A percentile compares a stretch with the other conserved stretches of the same genome.
Evolutionary conservation across 2,888 invertebrate species (phyloP).

Genomic region (Brachypalpus laphriformis): DNA sequence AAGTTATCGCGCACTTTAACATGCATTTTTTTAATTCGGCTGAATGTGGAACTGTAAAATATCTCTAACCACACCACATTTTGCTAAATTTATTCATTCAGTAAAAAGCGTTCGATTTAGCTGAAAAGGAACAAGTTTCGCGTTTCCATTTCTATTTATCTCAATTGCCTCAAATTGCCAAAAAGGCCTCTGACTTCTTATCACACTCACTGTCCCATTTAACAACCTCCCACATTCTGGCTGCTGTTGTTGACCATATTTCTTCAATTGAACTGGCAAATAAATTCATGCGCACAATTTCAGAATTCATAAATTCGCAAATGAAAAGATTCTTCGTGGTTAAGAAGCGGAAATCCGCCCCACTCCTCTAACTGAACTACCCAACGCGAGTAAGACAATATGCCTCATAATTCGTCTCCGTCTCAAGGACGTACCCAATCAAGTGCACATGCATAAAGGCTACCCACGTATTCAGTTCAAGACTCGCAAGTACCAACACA

Average conservation of each 20-base stretch:
- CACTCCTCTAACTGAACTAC: slow-evolving; percentile 7
- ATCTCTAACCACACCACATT: too few species aligned
- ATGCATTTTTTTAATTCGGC: too few species aligned
- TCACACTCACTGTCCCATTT: neutral
- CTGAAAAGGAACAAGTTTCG: too few species aligned
- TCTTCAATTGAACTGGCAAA: slow-evolving; percentile 14
- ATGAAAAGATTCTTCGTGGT: slow-evolving; percentile 11
- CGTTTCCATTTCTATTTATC: too few species aligned
- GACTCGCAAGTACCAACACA: slow-evolving; percentile 16
- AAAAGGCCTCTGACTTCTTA: neutral
- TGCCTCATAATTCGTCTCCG: slow-evolving; percentile 65
- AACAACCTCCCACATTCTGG: neutral
- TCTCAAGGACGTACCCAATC: slow-evolving; percentile 72
- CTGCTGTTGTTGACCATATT: neutral
- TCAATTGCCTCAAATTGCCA: slow-evolving; percentile 36
- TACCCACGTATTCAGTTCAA: slow-evolving; percentile 64
- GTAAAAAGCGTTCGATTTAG: too few species aligned
- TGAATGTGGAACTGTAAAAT: too few species aligned
- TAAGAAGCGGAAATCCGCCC: slow-evolving; percentile 66
- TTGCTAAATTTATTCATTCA: too few species aligned
- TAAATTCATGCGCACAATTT: slow-evolving; percentile 3
- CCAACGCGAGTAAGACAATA: slow-evolving; percentile 62
- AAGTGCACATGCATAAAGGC: slow-evolving; percentile 57
- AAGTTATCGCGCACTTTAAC: too few species aligned
- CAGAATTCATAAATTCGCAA: slow-evolving; percentile 15